Conservation (phyloP, 64 coral and sea anemone species). For the Pocillopora damicornis region DNA sequence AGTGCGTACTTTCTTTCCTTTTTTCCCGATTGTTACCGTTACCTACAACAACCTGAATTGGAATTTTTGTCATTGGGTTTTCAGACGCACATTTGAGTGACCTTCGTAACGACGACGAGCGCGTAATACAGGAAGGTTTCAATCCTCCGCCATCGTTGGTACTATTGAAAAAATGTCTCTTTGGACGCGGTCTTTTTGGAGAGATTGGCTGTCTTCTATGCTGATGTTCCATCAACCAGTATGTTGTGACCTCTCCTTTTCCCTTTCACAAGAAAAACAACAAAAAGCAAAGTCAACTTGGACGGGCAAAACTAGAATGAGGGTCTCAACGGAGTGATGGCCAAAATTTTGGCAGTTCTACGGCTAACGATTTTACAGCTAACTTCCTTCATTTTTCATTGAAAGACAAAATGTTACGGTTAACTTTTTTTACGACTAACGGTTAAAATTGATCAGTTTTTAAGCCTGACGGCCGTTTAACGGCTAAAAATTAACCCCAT, state of each 20-base stretch:
- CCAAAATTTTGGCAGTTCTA: no score
- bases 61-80: not conserved
- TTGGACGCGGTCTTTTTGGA: not conserved
- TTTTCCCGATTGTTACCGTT: not conserved
- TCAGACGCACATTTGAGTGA: constrained; percentile 13
- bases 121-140: not conserved
- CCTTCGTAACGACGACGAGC: constrained; percentile 3
- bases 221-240: constrained; percentile 22
- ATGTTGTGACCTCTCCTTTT: constrained; percentile 39
- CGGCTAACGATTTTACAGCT: no score
- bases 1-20: not conserved
- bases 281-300: not conserved
- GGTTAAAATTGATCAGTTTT: no score
- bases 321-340: not conserved
- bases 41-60: not conserved
- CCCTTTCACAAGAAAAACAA: constrained; percentile 20
- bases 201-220: not conserved
- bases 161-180: not conserved
- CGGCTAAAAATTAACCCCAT: no score
- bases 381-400: no score
- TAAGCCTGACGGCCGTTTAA: no score
- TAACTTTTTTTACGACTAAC: no score
- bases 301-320: not conserved
- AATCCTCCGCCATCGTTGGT: not conserved
- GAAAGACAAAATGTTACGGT: no score